These are phyloP conservation scores for Danio aesculapii DNA, from an alignment of 2,797 vertebrate species.

Conservation along the genomic window DNA sequence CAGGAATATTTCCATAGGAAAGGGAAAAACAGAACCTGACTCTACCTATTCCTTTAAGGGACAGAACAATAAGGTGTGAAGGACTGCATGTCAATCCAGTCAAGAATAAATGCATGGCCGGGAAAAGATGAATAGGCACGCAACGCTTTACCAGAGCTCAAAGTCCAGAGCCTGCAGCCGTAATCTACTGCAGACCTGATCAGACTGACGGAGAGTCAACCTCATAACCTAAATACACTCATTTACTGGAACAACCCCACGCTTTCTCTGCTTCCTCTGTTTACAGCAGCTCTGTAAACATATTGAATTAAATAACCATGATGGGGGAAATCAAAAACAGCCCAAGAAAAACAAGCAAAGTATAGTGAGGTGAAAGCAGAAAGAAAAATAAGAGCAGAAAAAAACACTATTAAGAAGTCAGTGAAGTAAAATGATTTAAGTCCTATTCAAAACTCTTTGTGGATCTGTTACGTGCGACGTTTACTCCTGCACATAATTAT, in stretches of 20 bases:
- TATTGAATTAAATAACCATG: background rate
- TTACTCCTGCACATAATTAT: no score
- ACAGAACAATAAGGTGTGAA: background rate
- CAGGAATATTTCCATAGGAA: background rate
- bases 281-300: background rate
- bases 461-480: background rate
- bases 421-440: background rate
- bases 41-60: background rate
- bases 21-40: background rate
- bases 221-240: conserved; percentile 12
- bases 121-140: conserved; percentile 28
- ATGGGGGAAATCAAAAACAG: background rate
- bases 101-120: conserved; percentile 24
- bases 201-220: conserved; percentile 11
- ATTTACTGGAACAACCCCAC: background rate
- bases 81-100: conserved; percentile 2
- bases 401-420: background rate
- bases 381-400: background rate
- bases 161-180: background rate
- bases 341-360: background rate
- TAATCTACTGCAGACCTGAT: conserved; percentile 22
- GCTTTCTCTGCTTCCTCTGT: background rate
- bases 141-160: background rate
- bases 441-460: background rate
- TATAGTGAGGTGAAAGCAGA: background rate